phyloP scores from a whole-genome alignment of 2,888 invertebrate species.

The Melolontha melolontha region DNA sequence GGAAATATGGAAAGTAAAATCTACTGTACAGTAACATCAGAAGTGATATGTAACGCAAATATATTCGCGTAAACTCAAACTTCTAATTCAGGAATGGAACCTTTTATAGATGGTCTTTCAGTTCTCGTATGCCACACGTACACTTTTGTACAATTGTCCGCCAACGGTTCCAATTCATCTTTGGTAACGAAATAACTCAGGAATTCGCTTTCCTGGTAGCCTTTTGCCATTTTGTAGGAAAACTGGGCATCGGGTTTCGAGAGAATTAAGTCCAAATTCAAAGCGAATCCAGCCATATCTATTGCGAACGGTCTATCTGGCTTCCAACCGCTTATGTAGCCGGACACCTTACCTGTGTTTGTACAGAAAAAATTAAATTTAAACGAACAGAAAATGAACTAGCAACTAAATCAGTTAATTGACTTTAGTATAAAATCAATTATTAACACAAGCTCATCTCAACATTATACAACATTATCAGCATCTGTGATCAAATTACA shows the following conservation, averaged over 20 bases:
- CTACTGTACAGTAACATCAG: no score
- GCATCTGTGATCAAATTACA: no score
- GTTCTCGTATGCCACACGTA: slow-evolving; percentile 99
- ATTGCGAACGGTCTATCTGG: slow-evolving; percentile 93
- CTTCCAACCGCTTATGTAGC: slow-evolving; percentile 85
- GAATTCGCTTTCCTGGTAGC: slow-evolving; percentile 90
- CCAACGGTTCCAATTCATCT: slow-evolving; percentile 89
- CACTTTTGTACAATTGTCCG: slow-evolving; percentile 92
- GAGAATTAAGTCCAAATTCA: slow-evolving; percentile 81
- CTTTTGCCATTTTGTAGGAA: slow-evolving; percentile 86
- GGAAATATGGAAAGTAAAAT: no score
- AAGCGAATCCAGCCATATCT: slow-evolving; percentile 98
- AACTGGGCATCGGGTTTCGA: slow-evolving; percentile 81
- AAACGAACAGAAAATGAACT: neutral
- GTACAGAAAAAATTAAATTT: neutral
- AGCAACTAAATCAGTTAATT: slow-evolving; percentile 30
- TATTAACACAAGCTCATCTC: no score
- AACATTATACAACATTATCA: no score
- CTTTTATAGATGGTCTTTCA: slow-evolving; percentile 83
- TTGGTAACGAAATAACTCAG: slow-evolving; percentile 78
- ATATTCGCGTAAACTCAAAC: slow-evolving; percentile 48
- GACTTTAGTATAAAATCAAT: no score
- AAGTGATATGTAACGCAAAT: no score
- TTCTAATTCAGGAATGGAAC: slow-evolving; percentile 71
- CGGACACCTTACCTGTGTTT: slow-evolving; percentile 66